These are phyloP conservation scores for Zygogramma bicolorata DNA, from an alignment of 2,888 invertebrate species.

Conservation along the genomic window DNA sequence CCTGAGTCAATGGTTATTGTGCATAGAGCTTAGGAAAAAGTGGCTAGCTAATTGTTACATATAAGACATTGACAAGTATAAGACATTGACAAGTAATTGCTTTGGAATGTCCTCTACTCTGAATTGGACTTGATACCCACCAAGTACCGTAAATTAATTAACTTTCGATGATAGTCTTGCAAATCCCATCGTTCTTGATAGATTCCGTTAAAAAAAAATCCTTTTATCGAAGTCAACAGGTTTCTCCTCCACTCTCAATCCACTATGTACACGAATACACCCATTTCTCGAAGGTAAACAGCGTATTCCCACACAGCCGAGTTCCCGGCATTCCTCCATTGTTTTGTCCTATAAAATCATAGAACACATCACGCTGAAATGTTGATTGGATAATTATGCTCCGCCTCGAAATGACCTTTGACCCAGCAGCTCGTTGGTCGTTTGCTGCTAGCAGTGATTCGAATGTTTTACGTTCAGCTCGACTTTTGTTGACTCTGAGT, in stretches of 20 bases:
- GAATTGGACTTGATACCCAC: too few relatives aligned
- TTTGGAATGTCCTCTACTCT: too few relatives aligned
- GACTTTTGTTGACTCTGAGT: constrained; percentile 9
- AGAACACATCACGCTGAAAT: constrained; percentile 39
- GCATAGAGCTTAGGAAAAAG: too few relatives aligned
- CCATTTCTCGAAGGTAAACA: constrained; percentile 2
- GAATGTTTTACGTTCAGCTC: constrained; percentile 13
- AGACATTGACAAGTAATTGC: too few relatives aligned
- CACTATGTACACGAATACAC: background rate
- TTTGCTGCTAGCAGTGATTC: constrained; percentile 11
- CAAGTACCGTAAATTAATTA: too few relatives aligned
- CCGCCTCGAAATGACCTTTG: constrained; percentile 52
- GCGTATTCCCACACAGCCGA: background rate
- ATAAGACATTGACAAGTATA: too few relatives aligned
- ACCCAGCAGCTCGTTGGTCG: constrained; percentile 45
- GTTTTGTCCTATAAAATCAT: constrained; percentile 48
- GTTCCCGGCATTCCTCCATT: constrained; percentile 22
- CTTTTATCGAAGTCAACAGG: too few relatives aligned
- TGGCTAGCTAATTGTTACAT: too few relatives aligned
- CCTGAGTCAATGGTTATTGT: too few relatives aligned
- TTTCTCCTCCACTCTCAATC: background rate
- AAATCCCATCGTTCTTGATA: too few relatives aligned
- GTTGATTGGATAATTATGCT: constrained; percentile 51
- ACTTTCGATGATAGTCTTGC: too few relatives aligned
- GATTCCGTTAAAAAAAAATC: too few relatives aligned